Base-by-base conservation (phyloP, 1,140 invertebrate species). In the Agrypnia vestita region DNA sequence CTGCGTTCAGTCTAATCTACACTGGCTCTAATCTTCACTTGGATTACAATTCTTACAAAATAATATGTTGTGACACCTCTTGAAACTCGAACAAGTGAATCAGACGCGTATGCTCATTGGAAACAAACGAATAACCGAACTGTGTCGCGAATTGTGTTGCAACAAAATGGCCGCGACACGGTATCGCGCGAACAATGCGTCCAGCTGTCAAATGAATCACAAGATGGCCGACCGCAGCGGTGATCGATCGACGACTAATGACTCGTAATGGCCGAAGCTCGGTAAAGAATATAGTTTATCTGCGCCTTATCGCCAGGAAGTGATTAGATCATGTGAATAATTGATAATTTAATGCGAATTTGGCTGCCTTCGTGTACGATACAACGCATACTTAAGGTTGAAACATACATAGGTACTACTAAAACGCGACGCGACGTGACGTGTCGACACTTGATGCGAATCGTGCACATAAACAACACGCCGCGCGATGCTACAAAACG, bases 161-260 rank as follows among this genome's bases (percentile, higher is more conserved):
- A 9, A 15, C 3, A 51, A 1, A 3, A 15, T 8, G 49, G 11
- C 49, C 11, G 49, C 49, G 49, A 9, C 69, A 7, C 85, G 84
- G 19, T 74, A 62, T 1, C 4, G 4, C 59, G 25, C 59, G 25
- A 21, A 62, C 25, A 17, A 56, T 9, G n/a, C 19, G 15, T 11
- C n/a, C 12, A 62, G 12, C 59, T 62, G 59, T 62, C 59, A 62
- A 62, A 62, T 62, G 25, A 21, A 62, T 62, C 59, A 62, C 11
- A 62, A 62, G 17, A 62, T 62, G 59, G 59, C 59, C 59, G 59
- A 62, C 59, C 59, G 59, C 53, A 56, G 19, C 53, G 15, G 15
- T 6, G 7, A 19, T 17, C 25, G 25, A 35, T 35, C 25, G 25
- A 35, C 25, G 25, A 35, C 25, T 35, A 35, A 35, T 35, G 25